Base-by-base conservation (phyloP, 2,888 invertebrate species). In the Caprella mutica region DNA sequence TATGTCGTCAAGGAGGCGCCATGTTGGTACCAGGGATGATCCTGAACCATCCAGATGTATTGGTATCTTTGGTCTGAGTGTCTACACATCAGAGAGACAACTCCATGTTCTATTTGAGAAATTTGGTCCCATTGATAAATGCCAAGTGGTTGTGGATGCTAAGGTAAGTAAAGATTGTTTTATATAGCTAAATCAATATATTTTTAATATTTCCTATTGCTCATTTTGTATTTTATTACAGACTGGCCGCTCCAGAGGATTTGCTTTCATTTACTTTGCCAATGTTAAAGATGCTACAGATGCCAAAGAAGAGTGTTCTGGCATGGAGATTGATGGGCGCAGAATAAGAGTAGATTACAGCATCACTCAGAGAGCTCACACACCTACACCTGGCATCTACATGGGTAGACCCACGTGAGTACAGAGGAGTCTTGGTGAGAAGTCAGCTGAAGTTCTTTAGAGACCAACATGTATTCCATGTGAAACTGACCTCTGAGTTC, bases 321-420 rank as follows among this genome's bases (percentile, higher is more conserved):
- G 94, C 55, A 86, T 91, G 81, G 91, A 91, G 75, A 86, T 97
- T 52, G 93, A 94, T 74, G 89, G 89, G 0, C 81, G 93, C 56
- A 81, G 86, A 68, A 93, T 96, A 68, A 80, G 96, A 67, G 94
- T 96, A 8, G 96, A 94, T 75, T 96, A 81, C 75, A 94, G 94
- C 5, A 92, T 96, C 69, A 96, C 96, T 40, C 85, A 91, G 74
- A 80, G 94, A 59, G 90, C 96, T 9, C 96, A 96, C 72, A 93
- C 94, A 1, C 96, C 96, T 12, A 97, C 96, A 5, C 96, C 96
- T 6, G 96, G 96, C 56, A 86, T 94, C 67, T 96, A 96, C 71
- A 90, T 93, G 85, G 96, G 96, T 50, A 88, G 86, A 74, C 88
- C 91, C 1, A 89, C 91, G n/a, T n/a, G n/a, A n/a, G n/a, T n/a